Percentiles rank a stretch among this genome's conserved stretches.
phyloP scores from a whole-genome alignment of 2,113 vertebrate genomes.

The Tyto alba region DNA sequence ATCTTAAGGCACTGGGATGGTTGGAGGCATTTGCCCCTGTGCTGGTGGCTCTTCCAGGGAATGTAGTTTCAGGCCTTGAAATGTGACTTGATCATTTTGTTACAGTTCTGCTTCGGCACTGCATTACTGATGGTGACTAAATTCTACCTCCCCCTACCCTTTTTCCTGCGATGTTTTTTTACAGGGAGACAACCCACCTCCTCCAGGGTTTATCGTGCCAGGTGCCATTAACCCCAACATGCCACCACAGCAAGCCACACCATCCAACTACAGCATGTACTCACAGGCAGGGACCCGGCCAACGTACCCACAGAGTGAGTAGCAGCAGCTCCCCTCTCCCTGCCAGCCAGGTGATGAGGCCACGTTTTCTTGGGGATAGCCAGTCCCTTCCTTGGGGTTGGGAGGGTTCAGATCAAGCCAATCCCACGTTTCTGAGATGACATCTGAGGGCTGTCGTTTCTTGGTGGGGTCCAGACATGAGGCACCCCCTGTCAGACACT shows the following conservation, averaged over 20 bases:
- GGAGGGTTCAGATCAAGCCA: not conserved
- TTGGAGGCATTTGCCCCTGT: not conserved
- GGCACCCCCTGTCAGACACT: not conserved
- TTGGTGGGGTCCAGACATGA: not conserved
- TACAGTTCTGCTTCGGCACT: not conserved
- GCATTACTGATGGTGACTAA: not conserved
- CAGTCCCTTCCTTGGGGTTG: not conserved
- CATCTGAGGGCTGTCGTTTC: not conserved
- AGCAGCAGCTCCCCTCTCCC: not conserved
- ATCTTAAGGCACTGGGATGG: not conserved
- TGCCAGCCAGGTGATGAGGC: not conserved
- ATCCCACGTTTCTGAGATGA: not conserved
- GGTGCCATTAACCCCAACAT: slow-evolving; percentile 57
- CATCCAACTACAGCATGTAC: slow-evolving; percentile 75
- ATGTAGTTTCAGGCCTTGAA: not conserved
- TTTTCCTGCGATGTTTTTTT: slow-evolving; percentile 6
- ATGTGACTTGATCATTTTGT: not conserved
- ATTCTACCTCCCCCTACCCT: not conserved
- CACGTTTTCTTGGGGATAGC: not conserved
- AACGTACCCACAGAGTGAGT: slow-evolving; percentile 87
- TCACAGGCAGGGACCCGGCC: slow-evolving; percentile 56
- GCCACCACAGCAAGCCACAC: slow-evolving; percentile 29
- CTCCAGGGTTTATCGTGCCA: slow-evolving; percentile 77
- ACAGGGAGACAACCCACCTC: slow-evolving; percentile 81
- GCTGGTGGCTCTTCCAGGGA: not conserved